Evolutionary conservation across 2,113 vertebrate species (phyloP), one percentile per base, ranked within the genome.

Genomic region (Brachyhypopomus occidentalis): DNA sequence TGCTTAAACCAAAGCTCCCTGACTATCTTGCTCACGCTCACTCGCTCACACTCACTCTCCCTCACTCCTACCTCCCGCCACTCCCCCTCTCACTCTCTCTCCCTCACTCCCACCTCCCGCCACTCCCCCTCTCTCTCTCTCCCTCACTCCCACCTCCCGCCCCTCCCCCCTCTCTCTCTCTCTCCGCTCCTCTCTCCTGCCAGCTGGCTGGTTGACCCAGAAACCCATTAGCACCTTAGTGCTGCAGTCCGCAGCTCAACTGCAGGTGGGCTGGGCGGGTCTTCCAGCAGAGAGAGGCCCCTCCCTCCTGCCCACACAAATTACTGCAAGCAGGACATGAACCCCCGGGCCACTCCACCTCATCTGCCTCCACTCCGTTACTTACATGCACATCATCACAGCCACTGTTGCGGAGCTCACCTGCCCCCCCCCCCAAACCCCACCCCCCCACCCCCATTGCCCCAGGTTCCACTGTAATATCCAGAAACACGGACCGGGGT

Each of bases 261-360:
- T 27, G 63, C 75, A 52, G 45, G 45, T 52, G 45, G 45, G 45
- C 45, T 0, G 45, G 12, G 11, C 12, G 45, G 30, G 45, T 52
- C 45, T 52, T 52, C 45, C 45, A 52, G 45, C 45, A 52, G 12
- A 52, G 36, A 38, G 9, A 8, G 66, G 16, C 86, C 87, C 90
- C 88, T 80, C 88, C 85, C 88, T 89, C 89, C 36, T 22, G 55
- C 60, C n/a, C 36, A 36, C 76, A 60, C 36, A 38, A 36, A 84
- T 77, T 80, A 80, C 86, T 88, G 89, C 91, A 90, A 93, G 92
- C 91, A 92, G 91, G 89, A 92, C 90, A 89, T 91, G 76, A 66
- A 88, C 85, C 88, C 22, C 20, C 76, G 83, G 85, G 84, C 87
- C 89, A 88, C 80, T 86, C 85, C 85, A 87, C 89, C 89, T 90